Percentiles rank a stretch among this genome's conserved stretches.
Evolutionary conservation across 1,140 invertebrate species (phyloP).

Genomic region (Pectinophora gossypiella): DNA sequence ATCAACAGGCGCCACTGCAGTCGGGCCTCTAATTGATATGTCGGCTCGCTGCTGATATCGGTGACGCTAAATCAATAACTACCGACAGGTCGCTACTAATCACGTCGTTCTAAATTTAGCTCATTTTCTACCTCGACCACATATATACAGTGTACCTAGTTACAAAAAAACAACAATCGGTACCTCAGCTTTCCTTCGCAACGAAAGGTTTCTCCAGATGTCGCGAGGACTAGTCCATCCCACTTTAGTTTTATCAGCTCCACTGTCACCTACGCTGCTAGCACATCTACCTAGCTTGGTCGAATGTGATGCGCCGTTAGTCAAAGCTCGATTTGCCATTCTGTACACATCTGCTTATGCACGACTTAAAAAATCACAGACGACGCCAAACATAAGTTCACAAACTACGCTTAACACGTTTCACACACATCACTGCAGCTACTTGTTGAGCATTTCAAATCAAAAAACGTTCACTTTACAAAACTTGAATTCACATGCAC

Average conservation of each 20-base stretch:
- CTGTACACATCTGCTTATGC: constrained; percentile 28
- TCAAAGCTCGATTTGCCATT: constrained; percentile 54
- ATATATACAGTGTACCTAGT: too few relatives aligned
- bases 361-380: constrained; percentile 14
- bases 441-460: constrained; percentile 11
- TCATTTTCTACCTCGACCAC: too few relatives aligned
- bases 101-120: too few relatives aligned
- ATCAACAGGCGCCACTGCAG: neutral
- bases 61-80: neutral
- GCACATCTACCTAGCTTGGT: constrained; percentile 58
- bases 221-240: constrained; percentile 66
- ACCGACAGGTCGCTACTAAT: constrained; percentile 23
- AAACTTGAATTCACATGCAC: constrained; percentile 9
- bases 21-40: neutral
- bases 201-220: constrained; percentile 66
- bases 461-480: neutral
- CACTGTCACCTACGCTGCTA: constrained; percentile 58
- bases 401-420: constrained; percentile 14
- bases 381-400: constrained; percentile 12
- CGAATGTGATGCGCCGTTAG: constrained; percentile 42
- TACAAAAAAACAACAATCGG: neutral
- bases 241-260: constrained; percentile 55
- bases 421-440: constrained; percentile 16
- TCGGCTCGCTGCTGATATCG: neutral
- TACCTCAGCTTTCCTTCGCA: constrained; percentile 66